Conservation (phyloP, 2,113 vertebrate genomes). For the Psittacula cyanocephala region DNA sequence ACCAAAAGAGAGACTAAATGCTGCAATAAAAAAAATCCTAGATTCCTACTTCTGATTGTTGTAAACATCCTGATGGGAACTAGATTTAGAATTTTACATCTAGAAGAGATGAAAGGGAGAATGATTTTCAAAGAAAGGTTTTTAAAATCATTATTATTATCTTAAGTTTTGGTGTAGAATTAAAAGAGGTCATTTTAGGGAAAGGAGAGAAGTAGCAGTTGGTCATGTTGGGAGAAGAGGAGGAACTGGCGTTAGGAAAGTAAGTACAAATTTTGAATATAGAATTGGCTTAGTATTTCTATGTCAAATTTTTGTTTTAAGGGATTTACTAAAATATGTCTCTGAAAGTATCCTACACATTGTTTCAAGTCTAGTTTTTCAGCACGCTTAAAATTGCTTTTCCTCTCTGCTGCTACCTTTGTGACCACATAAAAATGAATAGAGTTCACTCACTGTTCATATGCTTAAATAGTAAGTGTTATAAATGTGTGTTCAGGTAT, state of each 20-base stretch:
- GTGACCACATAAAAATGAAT: not conserved
- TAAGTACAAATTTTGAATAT: not conserved
- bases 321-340: not conserved
- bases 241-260: not conserved
- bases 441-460: not conserved
- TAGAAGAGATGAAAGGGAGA: not conserved
- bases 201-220: not conserved
- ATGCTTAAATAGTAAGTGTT: not conserved
- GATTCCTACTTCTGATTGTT: not conserved
- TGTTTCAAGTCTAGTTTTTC: not conserved
- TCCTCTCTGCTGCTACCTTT: not conserved
- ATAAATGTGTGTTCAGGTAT: not conserved
- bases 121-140: not conserved
- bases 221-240: not conserved
- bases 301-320: not conserved
- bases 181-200: not conserved
- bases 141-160: not conserved
- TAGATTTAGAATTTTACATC: not conserved
- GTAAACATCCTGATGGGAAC: not conserved
- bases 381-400: not conserved
- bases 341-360: not conserved
- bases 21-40: not conserved
- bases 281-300: not conserved
- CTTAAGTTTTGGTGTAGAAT: not conserved
- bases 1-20: not conserved